These are phyloP conservation scores for Drosophila nigricruria DNA, from an alignment of 2,888 invertebrate species.

Conservation along the genomic window DNA sequence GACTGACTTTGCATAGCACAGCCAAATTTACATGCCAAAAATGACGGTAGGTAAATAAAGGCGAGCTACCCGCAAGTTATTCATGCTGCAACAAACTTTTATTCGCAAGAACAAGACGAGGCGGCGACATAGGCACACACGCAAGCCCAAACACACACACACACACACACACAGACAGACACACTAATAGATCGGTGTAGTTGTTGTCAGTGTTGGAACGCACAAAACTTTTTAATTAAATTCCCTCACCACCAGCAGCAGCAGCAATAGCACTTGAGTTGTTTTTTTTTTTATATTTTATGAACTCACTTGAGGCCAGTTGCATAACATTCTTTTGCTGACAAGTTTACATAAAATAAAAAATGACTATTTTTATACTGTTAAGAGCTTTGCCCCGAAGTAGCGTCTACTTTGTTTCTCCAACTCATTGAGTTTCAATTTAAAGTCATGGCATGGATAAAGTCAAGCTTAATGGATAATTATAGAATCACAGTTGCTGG, in stretches of 20 bases:
- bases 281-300: slow-evolving; percentile 32
- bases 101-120: slow-evolving; percentile 9
- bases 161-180: not conserved
- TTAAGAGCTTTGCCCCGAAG: slow-evolving; percentile 26
- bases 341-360: slow-evolving; percentile 61
- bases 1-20: slow-evolving; percentile 3
- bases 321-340: slow-evolving; percentile 39
- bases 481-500: not conserved
- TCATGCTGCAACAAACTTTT: slow-evolving; percentile 49
- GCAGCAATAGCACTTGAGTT: slow-evolving; percentile 45
- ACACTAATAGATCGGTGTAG: slow-evolving; percentile 7
- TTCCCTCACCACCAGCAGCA: slow-evolving; percentile 45
- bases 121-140: slow-evolving; percentile 47
- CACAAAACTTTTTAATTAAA: slow-evolving; percentile 76
- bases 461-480: not conserved
- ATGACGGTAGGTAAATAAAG: slow-evolving; percentile 6
- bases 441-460: not conserved
- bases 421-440: slow-evolving; percentile 20
- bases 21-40: slow-evolving; percentile 15
- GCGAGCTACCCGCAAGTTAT: slow-evolving; percentile 27
- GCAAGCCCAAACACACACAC: slow-evolving; percentile 8
- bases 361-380: slow-evolving; percentile 39
- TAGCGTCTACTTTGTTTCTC: not conserved
- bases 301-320: slow-evolving; percentile 26
- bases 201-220: slow-evolving; percentile 35